Percentiles rank a stretch among this genome's conserved stretches.
Conservation (phyloP, 2,113 vertebrate species). For the Argyrosomus japonicus region DNA sequence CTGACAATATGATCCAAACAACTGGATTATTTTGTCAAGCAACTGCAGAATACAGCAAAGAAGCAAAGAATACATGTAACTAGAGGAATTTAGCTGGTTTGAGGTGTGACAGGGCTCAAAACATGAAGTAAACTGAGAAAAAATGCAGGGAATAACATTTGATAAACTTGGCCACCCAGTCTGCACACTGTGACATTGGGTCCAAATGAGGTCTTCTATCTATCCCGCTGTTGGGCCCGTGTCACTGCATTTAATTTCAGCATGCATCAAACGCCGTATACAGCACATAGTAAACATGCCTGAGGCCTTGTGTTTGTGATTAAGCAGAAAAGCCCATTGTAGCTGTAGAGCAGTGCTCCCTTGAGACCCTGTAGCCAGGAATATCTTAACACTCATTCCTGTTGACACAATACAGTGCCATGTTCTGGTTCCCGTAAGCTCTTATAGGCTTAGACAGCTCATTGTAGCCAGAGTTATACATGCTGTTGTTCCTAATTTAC, state of each 20-base stretch:
- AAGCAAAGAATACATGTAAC: background rate
- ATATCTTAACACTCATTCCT: constrained; percentile 8
- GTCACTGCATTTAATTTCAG: background rate
- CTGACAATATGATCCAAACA: background rate
- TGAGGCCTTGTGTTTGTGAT: constrained; percentile 19
- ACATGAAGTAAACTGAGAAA: background rate
- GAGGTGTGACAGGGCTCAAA: background rate
- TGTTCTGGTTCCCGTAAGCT: background rate
- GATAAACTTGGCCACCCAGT: background rate
- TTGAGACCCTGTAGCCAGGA: constrained; percentile 3
- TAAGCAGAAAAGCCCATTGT: background rate
- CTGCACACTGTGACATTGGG: background rate
- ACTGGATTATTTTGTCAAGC: background rate
- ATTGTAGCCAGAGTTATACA: background rate
- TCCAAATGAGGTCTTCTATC: background rate
- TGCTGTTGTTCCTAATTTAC: background rate
- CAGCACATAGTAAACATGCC: background rate
- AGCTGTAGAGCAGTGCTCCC: constrained; percentile 9
- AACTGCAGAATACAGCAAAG: background rate
- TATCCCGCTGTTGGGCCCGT: background rate
- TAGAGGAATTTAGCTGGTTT: background rate
- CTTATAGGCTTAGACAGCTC: constrained; percentile 9
- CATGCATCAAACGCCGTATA: no score
- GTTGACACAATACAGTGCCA: background rate
- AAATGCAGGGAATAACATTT: background rate